Percentiles rank a stretch among this genome's conserved stretches.
Conservation (phyloP, 2,797 vertebrate species). For the Aldrovandia affinis region DNA sequence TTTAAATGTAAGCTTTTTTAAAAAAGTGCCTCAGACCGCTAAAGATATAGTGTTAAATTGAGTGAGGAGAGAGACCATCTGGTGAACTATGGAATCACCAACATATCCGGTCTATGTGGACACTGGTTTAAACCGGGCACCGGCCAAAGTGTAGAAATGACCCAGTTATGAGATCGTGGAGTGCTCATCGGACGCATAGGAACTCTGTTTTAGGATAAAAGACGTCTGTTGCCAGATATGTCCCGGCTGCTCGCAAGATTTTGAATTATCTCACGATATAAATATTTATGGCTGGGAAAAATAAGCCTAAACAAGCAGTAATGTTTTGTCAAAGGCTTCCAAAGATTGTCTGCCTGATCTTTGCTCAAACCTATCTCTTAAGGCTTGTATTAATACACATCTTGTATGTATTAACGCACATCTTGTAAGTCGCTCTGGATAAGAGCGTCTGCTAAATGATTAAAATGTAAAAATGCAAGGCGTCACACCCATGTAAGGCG, state of each 20-base stretch:
- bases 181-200: constrained; percentile 42
- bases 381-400: background rate
- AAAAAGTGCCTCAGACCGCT: no score
- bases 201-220: constrained; percentile 48
- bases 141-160: constrained; percentile 63
- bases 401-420: no score
- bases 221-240: background rate
- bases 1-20: no score
- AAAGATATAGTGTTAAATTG: no score
- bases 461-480: no score
- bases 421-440: no score
- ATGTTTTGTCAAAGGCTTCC: background rate
- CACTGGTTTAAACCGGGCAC: constrained; percentile 50
- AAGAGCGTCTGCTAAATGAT: no score
- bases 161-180: constrained; percentile 54
- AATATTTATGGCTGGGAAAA: constrained; percentile 14
- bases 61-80: no score
- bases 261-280: background rate
- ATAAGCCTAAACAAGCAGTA: background rate
- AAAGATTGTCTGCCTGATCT: background rate
- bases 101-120: constrained; percentile 23
- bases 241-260: background rate
- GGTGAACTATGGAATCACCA: background rate
- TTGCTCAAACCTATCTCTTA: background rate
- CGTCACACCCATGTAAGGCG: background rate